phyloP scores from a whole-genome alignment of 2,113 vertebrate genomes.

The Cephalopholis sonnerati region DNA sequence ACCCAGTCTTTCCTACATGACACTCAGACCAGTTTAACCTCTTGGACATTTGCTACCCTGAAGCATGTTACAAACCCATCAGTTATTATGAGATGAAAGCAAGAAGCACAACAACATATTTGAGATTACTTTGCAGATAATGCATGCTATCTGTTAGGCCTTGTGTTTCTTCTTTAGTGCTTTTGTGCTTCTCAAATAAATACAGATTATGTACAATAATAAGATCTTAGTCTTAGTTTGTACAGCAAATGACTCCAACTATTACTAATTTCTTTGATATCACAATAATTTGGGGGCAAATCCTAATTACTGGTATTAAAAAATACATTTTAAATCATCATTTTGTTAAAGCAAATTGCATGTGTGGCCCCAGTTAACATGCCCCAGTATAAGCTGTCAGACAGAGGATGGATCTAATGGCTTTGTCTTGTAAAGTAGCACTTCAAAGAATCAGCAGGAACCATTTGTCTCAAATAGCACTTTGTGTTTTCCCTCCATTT shows the following conservation, averaged over 20 bases:
- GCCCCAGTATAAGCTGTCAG: slow-evolving; percentile 23
- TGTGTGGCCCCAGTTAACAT: not conserved
- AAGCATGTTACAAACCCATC: not conserved
- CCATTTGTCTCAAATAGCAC: slow-evolving; percentile 71
- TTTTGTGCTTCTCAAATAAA: not conserved
- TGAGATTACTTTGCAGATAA: not conserved
- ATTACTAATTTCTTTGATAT: not conserved
- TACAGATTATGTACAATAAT: not conserved
- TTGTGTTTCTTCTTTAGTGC: not conserved
- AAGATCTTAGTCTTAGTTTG: not conserved
- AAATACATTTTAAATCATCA: not conserved
- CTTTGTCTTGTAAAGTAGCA: slow-evolving; percentile 74
- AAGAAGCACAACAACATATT: not conserved
- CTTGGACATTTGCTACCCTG: not conserved
- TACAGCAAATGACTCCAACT: too few species aligned
- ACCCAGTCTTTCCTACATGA: not conserved
- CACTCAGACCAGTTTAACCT: not conserved
- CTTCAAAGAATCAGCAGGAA: slow-evolving; percentile 79
- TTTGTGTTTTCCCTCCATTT: slow-evolving; percentile 79
- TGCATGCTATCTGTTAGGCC: not conserved
- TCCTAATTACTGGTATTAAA: slow-evolving; percentile 1
- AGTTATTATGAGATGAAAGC: not conserved
- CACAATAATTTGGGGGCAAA: not conserved
- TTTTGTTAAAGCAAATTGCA: not conserved
- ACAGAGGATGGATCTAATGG: slow-evolving; percentile 55